Conservation (phyloP, 2,888 invertebrate species). For the Sminthurides aquaticus region DNA sequence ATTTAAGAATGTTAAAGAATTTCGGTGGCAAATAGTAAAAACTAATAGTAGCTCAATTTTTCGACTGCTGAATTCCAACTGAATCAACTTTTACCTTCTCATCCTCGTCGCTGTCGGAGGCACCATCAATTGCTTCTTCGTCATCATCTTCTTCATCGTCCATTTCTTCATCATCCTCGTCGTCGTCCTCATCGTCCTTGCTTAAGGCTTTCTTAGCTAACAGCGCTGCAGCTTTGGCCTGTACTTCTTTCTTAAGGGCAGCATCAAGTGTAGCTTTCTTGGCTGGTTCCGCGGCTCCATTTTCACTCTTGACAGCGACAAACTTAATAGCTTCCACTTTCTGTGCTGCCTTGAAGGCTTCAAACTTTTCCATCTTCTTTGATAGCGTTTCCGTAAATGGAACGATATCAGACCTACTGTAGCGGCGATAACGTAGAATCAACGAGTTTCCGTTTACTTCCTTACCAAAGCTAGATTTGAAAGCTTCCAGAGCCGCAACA, state of each 20-base stretch:
- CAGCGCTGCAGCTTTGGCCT: slow-evolving; percentile 1
- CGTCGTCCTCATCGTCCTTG: slow-evolving; percentile 20
- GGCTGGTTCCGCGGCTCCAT: slow-evolving; percentile 10
- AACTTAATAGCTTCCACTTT: slow-evolving; percentile 5
- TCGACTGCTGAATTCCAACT: no score
- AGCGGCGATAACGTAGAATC: slow-evolving; percentile 36
- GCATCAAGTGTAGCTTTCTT: slow-evolving; percentile 3
- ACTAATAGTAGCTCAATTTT: no score
- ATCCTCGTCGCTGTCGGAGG: slow-evolving; percentile 24
- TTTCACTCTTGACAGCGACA: slow-evolving; percentile 11
- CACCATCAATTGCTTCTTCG: slow-evolving; percentile 22
- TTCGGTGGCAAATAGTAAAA: no score
- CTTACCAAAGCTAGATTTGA: slow-evolving; percentile 30
- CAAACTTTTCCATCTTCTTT: slow-evolving; percentile 3
- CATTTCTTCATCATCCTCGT: slow-evolving; percentile 27
- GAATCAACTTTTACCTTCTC: no score
- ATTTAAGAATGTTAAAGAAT: neutral
- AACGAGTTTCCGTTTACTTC: slow-evolving; percentile 30
- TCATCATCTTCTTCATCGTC: slow-evolving; percentile 24
- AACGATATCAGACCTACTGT: slow-evolving; percentile 17
- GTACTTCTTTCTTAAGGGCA: slow-evolving; percentile 11
- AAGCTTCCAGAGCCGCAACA: slow-evolving; percentile 36
- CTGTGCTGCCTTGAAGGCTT: slow-evolving; percentile 3
- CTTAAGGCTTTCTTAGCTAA: slow-evolving; percentile 1
- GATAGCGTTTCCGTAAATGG: neutral